These are phyloP conservation scores for Oncorhynchus keta DNA, from an alignment of 2,113 vertebrate genomes.

Conservation along the genomic window DNA sequence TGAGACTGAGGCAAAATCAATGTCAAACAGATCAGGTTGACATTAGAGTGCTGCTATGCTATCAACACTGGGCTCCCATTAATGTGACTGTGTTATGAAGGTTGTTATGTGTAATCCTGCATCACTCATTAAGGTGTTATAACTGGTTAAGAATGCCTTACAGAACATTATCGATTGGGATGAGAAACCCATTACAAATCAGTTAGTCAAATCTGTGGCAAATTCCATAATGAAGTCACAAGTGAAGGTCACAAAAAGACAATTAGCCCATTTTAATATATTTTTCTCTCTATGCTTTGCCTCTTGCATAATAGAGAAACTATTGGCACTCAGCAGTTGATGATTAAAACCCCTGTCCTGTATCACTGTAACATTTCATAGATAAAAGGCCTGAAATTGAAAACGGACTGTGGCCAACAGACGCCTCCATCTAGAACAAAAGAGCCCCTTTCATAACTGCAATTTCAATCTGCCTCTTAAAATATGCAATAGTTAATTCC, in stretches of 20 bases:
- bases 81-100: no score
- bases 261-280: conserved; percentile 60
- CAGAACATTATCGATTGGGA: conserved; percentile 30
- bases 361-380: conserved; percentile 39
- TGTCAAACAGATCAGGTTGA: conserved; percentile 46
- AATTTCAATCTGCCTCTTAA: conserved; percentile 56
- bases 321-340: conserved; percentile 18
- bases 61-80: neutral
- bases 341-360: conserved; percentile 23
- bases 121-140: no score
- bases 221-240: conserved; percentile 44
- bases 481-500: conserved; percentile 55
- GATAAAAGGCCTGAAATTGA: conserved; percentile 39
- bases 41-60: conserved; percentile 23
- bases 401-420: conserved; percentile 43
- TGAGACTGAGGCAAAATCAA: conserved; percentile 31
- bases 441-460: conserved; percentile 50
- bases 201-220: conserved; percentile 27
- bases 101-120: no score
- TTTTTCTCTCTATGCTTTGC: conserved; percentile 45
- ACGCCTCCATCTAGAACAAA: conserved; percentile 38
- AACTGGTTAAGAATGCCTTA: no score
- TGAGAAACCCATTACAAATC: conserved; percentile 30
- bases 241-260: conserved; percentile 64
- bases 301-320: conserved; percentile 38